phyloP scores from a whole-genome alignment of 2,888 invertebrate genomes.

The Miltochrista miniata region DNA sequence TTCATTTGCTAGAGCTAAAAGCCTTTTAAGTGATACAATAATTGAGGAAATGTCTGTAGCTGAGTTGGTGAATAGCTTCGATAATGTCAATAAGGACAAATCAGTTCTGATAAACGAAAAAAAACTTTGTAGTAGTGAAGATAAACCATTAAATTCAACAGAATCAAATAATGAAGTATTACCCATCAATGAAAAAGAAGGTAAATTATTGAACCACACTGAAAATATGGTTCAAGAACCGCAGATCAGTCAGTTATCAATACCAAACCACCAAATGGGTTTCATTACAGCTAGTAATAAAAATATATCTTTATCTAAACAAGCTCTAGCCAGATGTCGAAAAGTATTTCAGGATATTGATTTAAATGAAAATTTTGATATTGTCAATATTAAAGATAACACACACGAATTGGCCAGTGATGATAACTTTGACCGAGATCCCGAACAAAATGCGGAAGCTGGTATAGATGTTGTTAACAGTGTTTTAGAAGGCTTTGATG shows the following conservation, averaged over 20 bases:
- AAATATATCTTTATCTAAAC: slow-evolving; percentile 44
- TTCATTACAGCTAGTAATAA: slow-evolving; percentile 54
- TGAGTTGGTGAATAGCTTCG: not conserved
- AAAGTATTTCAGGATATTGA: slow-evolving; percentile 41
- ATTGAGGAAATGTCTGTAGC: slow-evolving; percentile 1
- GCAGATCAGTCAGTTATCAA: not conserved
- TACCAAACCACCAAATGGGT: slow-evolving; percentile 33
- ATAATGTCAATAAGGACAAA: slow-evolving; percentile 5
- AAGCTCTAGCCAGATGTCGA: slow-evolving; percentile 41
- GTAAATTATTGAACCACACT: not conserved
- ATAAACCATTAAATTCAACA: not conserved
- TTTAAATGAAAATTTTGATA: slow-evolving; percentile 16
- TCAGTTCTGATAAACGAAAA: not conserved
- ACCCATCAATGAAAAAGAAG: not conserved
- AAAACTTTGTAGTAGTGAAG: not conserved
- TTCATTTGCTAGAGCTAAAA: slow-evolving; percentile 62
- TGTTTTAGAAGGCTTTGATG: slow-evolving; percentile 38
- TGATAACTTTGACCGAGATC: not conserved
- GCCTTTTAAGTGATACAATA: slow-evolving; percentile 43
- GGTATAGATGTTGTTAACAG: slow-evolving; percentile 14
- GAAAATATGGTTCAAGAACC: not conserved
- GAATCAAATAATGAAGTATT: not conserved
- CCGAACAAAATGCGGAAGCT: slow-evolving; percentile 1
- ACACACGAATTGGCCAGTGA: not conserved
- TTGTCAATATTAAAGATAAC: slow-evolving; percentile 3